Percentiles rank a stretch among this genome's conserved stretches.
phyloP scores from a whole-genome alignment of 2,113 vertebrate species.

The Lamprotornis superbus region DNA sequence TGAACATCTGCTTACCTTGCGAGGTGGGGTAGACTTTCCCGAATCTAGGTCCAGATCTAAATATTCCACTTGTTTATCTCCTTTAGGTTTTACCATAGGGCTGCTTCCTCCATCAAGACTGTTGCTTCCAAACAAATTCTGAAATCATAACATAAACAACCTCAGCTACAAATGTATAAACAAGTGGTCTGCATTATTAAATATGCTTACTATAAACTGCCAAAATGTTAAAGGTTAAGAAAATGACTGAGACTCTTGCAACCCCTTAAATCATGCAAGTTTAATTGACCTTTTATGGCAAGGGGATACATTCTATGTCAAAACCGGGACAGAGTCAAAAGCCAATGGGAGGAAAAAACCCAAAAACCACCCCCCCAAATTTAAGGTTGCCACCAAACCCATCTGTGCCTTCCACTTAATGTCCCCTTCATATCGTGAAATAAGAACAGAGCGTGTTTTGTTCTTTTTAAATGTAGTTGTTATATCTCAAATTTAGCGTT shows the following conservation, averaged over 20 bases:
- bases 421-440: neutral
- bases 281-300: neutral
- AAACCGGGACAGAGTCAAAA: neutral
- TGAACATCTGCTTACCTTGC: constrained; percentile 81
- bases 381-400: neutral
- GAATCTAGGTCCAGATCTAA: constrained; percentile 94
- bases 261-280: constrained; percentile 14
- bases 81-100: constrained; percentile 92
- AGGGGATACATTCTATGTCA: neutral
- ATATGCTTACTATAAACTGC: neutral
- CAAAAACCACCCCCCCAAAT: neutral
- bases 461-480: neutral
- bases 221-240: neutral
- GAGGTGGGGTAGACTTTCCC: constrained; percentile 92
- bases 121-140: constrained; percentile 78
- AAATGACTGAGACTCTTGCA: neutral
- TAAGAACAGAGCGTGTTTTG: neutral
- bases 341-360: neutral
- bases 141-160: constrained; percentile 45
- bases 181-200: neutral
- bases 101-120: constrained; percentile 90
- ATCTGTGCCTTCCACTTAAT: neutral
- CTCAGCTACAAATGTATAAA: neutral
- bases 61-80: constrained; percentile 98
- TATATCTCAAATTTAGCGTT: neutral